These are phyloP conservation scores for Perizoma affinitatum DNA, from an alignment of 2,888 invertebrate genomes.

Conservation along the genomic window DNA sequence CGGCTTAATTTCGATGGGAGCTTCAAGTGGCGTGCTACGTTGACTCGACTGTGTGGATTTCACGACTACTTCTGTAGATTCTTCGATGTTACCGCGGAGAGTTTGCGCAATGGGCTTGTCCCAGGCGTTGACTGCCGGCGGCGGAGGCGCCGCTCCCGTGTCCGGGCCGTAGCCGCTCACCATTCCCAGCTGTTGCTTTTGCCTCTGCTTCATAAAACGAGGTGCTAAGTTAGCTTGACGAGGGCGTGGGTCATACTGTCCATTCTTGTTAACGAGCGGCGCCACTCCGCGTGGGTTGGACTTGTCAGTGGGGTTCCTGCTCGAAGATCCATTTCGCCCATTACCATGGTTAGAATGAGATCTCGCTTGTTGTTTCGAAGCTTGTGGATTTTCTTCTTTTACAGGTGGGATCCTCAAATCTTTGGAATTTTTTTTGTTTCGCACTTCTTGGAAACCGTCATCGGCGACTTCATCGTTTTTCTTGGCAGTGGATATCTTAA, in stretches of 20 bases:
- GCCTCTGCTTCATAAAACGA: conserved; percentile 90
- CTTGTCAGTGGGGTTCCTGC: conserved; percentile 73
- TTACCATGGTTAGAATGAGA: conserved; percentile 77
- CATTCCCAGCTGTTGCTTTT: conserved; percentile 79
- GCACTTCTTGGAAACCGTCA: conserved; percentile 93
- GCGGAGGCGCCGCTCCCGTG: conserved; percentile 85
- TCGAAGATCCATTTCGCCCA: conserved; percentile 72
- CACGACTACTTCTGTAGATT: conserved; percentile 60
- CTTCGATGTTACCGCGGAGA: conserved; percentile 83
- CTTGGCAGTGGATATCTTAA: conserved; percentile 63
- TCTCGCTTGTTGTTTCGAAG: conserved; percentile 68
- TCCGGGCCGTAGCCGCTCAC: conserved; percentile 76
- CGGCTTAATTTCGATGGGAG: conserved; percentile 61
- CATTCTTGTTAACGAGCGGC: conserved; percentile 64
- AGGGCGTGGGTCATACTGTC: conserved; percentile 75
- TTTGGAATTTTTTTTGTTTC: conserved; percentile 90
- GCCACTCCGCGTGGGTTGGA: conserved; percentile 64
- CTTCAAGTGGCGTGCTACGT: conserved; percentile 74
- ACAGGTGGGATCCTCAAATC: conserved; percentile 72
- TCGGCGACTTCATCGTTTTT: conserved; percentile 83
- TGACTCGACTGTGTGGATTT: conserved; percentile 75
- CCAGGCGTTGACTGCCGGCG: conserved; percentile 93
- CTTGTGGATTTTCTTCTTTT: conserved; percentile 68
- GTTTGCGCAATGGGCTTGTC: conserved; percentile 91
- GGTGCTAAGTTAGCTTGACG: conserved; percentile 88